phyloP scores from a whole-genome alignment of 2,888 invertebrate species.

The Celastrina argiolus region DNA sequence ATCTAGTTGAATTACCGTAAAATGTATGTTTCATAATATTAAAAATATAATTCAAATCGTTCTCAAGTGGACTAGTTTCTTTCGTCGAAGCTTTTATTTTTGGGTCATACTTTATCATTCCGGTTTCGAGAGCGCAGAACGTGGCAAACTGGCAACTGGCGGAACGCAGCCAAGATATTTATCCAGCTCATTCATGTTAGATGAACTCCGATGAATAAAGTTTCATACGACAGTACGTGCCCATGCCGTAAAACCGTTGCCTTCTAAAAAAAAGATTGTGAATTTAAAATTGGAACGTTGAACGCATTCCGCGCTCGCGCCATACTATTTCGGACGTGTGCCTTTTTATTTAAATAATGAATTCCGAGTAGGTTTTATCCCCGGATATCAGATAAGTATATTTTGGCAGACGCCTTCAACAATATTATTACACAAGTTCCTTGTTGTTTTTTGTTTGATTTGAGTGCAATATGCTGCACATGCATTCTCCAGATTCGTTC shows the following conservation, averaged over 20 bases:
- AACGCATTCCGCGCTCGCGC: slow-evolving; percentile 49
- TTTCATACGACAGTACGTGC: slow-evolving; percentile 19
- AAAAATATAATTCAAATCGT: neutral
- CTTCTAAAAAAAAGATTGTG: slow-evolving; percentile 42
- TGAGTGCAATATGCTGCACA: neutral
- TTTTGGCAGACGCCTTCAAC: slow-evolving; percentile 15
- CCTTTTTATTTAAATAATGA: neutral
- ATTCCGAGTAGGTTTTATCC: neutral
- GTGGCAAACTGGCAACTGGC: too few relatives aligned
- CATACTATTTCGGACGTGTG: slow-evolving; percentile 51
- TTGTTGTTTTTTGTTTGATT: slow-evolving; percentile 6
- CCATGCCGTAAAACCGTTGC: slow-evolving; percentile 38
- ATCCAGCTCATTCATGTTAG: slow-evolving; percentile 17
- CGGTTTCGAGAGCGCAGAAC: neutral
- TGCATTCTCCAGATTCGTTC: neutral
- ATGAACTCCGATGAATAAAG: slow-evolving; percentile 19
- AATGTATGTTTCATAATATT: neutral
- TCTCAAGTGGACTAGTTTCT: neutral
- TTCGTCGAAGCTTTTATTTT: slow-evolving; percentile 2
- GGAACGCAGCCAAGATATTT: neutral
- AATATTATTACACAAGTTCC: neutral
- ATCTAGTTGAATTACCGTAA: neutral
- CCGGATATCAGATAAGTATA: slow-evolving; percentile 15
- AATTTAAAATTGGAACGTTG: slow-evolving; percentile 55
- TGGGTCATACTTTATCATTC: neutral